These are phyloP conservation scores for Pachliopta kotzebuea DNA, from an alignment of 2,888 invertebrate genomes.

Conservation along the genomic window DNA sequence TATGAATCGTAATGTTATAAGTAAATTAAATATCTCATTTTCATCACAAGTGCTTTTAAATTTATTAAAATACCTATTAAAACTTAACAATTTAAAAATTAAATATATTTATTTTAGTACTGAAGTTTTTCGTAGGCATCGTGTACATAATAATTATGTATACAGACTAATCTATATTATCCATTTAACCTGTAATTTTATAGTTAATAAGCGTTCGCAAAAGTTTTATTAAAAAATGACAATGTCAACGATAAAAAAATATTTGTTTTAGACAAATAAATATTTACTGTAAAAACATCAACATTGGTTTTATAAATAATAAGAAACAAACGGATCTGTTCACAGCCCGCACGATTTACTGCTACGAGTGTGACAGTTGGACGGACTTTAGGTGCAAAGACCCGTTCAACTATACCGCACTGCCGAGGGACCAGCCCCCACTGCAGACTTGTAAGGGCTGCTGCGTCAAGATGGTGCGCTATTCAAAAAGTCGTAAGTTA, in stretches of 20 bases:
- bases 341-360: slow-evolving; percentile 92
- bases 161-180: too few species aligned
- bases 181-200: too few species aligned
- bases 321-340: slow-evolving; percentile 22
- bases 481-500: slow-evolving; percentile 93
- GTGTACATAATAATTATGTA: too few species aligned
- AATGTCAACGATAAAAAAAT: not conserved
- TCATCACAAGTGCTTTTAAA: not conserved
- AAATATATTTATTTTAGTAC: not conserved
- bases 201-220: too few species aligned
- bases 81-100: not conserved
- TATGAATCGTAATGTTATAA: not conserved
- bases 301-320: not conserved
- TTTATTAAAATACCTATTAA: not conserved
- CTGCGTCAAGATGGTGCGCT: slow-evolving; percentile 97
- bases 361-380: slow-evolving; percentile 97
- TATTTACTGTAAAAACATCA: not conserved
- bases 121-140: too few species aligned
- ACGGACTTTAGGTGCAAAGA: slow-evolving; percentile 94
- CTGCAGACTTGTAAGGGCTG: slow-evolving; percentile 94
- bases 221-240: too few species aligned
- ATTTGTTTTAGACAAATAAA: not conserved
- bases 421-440: slow-evolving; percentile 93
- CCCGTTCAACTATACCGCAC: slow-evolving; percentile 95
- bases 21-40: not conserved